These are phyloP conservation scores for Nothobranchius kuhntae DNA, from an alignment of 2,113 vertebrate genomes.

Conservation along the genomic window DNA sequence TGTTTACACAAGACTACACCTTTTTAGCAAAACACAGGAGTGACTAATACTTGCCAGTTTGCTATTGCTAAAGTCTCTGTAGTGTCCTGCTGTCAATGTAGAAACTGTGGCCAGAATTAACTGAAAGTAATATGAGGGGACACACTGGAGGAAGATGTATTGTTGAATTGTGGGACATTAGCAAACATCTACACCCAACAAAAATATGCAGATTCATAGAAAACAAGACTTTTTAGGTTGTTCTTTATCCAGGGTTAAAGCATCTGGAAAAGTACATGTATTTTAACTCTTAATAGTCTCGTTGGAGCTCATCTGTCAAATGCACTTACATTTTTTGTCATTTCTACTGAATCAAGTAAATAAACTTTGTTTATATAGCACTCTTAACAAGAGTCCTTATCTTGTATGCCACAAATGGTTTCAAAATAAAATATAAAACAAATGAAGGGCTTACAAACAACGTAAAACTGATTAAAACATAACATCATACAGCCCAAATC, in stretches of 20 bases:
- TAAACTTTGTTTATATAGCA: too few relatives aligned
- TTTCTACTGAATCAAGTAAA: too few relatives aligned
- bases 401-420: too few relatives aligned
- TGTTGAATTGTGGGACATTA: not conserved
- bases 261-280: too few relatives aligned
- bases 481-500: too few relatives aligned
- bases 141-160: constrained; percentile 1
- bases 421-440: too few relatives aligned
- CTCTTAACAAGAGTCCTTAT: too few relatives aligned
- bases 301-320: too few relatives aligned
- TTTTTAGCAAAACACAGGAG: constrained; percentile 27
- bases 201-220: constrained; percentile 16
- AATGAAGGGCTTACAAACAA: too few relatives aligned
- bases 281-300: too few relatives aligned
- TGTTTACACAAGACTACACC: constrained; percentile 9
- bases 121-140: not conserved
- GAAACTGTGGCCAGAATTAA: constrained; percentile 29
- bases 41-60: constrained; percentile 39
- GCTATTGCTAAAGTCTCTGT: constrained; percentile 12
- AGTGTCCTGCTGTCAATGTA: constrained; percentile 11
- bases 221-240: constrained; percentile 16
- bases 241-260: constrained; percentile 6
- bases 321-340: not conserved
- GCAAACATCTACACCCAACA: not conserved
- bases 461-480: too few relatives aligned